These are phyloP conservation scores for Ephydatia muelleri DNA, from an alignment of 37 sponge, comb jelly and placozoan species.

Conservation along the genomic window DNA sequence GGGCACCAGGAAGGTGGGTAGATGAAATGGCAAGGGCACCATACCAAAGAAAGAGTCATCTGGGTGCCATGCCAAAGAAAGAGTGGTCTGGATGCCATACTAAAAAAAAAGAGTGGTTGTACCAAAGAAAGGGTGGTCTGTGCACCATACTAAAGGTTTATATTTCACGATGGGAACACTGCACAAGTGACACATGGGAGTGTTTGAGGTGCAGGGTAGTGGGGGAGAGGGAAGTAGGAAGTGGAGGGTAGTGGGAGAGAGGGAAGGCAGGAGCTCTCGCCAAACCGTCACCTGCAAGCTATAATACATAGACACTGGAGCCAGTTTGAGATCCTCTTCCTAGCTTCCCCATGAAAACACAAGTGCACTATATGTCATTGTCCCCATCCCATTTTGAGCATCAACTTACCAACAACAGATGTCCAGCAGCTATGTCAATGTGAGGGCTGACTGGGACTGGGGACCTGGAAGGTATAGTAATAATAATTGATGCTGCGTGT, in stretches of 20 bases:
- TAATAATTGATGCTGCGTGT: background rate
- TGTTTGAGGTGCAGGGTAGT: background rate
- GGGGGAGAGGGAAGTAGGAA: background rate
- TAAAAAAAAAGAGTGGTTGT: background rate
- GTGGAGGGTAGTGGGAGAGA: background rate
- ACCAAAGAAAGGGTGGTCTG: background rate
- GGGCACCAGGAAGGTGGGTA: too few relatives aligned
- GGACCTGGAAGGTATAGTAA: conserved; percentile 15
- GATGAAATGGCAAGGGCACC: too few relatives aligned
- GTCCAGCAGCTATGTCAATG: conserved; percentile 69
- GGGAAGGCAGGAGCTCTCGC: background rate
- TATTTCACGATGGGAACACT: background rate
- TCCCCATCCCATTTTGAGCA: too few relatives aligned
- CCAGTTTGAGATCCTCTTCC: background rate
- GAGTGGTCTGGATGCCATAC: background rate
- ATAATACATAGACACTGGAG: conserved; percentile 13
- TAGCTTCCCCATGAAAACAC: too few relatives aligned
- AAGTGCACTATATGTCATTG: too few relatives aligned
- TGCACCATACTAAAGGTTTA: background rate
- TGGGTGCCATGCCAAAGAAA: too few relatives aligned
- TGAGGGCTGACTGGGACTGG: conserved; percentile 48
- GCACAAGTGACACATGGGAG: background rate
- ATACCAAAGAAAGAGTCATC: too few relatives aligned
- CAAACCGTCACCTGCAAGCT: background rate
- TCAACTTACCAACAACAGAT: conserved; percentile 52